A percentile compares a stretch with the other conserved stretches of the same genome.
These are phyloP conservation scores for Scarus forsteni DNA, from an alignment of 2,797 vertebrate genomes.

Conservation along the genomic window DNA sequence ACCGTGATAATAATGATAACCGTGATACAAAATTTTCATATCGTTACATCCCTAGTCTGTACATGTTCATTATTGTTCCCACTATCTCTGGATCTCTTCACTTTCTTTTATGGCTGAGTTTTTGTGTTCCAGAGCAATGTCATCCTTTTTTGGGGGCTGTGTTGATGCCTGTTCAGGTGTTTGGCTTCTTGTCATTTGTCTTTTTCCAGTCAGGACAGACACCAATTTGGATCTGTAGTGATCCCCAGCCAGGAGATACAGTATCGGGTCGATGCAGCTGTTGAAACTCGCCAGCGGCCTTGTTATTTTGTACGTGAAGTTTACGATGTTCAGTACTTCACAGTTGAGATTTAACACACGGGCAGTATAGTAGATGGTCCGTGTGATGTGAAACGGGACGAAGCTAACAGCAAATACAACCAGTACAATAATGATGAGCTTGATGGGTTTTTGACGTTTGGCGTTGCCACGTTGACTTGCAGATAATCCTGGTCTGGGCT, in stretches of 20 bases:
- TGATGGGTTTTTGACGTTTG: conserved; percentile 88
- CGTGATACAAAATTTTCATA: too few species aligned
- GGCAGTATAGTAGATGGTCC: conserved; percentile 92
- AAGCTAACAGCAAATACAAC: conserved; percentile 92
- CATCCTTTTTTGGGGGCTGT: conserved; percentile 40
- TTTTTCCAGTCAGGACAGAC: conserved; percentile 61
- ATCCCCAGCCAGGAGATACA: conserved; percentile 93
- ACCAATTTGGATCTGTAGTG: conserved; percentile 86
- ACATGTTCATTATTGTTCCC: neutral
- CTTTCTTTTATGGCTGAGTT: conserved; percentile 43
- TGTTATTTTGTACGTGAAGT: conserved; percentile 95
- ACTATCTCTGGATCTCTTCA: conserved; percentile 42
- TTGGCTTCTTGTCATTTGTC: conserved; percentile 33
- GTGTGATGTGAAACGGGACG: conserved; percentile 94
- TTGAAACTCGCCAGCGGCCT: too few species aligned
- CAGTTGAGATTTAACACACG: conserved; percentile 88
- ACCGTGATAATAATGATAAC: too few species aligned
- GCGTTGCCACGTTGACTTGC: conserved; percentile 42
- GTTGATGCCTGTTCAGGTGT: conserved; percentile 16
- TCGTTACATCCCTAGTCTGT: too few species aligned
- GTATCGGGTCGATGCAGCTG: conserved; percentile 94
- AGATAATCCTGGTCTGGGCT: conserved; percentile 76
- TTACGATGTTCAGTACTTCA: conserved; percentile 88
- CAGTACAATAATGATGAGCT: conserved; percentile 90
- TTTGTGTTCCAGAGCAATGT: conserved; percentile 63